Base-by-base conservation (phyloP, 2,797 vertebrate species). In the Sciurus vulgaris region DNA sequence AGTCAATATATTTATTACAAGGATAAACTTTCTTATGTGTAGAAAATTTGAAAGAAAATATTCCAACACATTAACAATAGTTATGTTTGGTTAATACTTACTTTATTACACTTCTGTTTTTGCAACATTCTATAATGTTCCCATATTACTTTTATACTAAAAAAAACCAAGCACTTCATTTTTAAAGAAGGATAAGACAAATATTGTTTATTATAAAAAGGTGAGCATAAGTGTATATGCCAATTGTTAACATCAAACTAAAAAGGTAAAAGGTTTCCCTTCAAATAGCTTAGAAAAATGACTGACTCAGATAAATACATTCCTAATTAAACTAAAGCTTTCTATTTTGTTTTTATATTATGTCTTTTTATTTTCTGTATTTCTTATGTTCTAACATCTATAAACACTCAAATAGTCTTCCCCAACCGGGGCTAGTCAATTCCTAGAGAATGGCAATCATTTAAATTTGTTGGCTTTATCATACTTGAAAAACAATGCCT, bases 221-320 rank as follows among this genome's bases (percentile, higher is more conserved):
- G 77, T 92, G 92, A 94, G 72, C n/a, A 94, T 70, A 93, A 78
- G 61, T 38, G 83, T 86, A 61, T 86, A 92, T 83, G 88, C 44
- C 79, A 91, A 93, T 0, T 79, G 38, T n/a, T 86, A 91, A 41
- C 78, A 61, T 82, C 85, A 94, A 96, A 78, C n/a, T 76, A 30
- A 51, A 54, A 67, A 94, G 15, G 12, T 86, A 15, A 47, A 12
- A 93, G 56, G n/a, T 79, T 96, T 91, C 78, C 1, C 49, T 81
- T 96, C 65, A 94, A 92, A 70, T 65, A 88, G 5, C 67, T 96
- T 91, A 95, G 63, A 96, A 95, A 95, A 92, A 91, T 70, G 22
- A 94, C 15, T 69, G 94, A 92, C 78, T 84, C 33, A 94, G 24
- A 70, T 94, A 94, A 54, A 96, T 51, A 87, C 9, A 82, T 49